phyloP scores from a whole-genome alignment of 2,888 invertebrate species.

The Zhuqinia jingwanae region DNA sequence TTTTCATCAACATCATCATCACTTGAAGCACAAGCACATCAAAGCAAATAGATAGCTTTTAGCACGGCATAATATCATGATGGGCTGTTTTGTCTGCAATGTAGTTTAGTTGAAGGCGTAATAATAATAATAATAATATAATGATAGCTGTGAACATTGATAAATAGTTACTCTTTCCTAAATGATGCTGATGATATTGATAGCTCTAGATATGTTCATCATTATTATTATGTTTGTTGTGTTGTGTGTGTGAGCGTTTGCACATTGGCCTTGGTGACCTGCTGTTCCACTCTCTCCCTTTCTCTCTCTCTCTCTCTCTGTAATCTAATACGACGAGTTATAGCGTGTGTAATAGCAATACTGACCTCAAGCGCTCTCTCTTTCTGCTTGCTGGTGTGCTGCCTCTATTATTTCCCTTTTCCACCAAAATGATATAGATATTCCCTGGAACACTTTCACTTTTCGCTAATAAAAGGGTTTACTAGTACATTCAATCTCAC shows the following conservation, averaged over 20 bases:
- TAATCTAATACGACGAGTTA: slow-evolving; percentile 41
- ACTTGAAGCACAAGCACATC: neutral
- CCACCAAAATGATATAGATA: neutral
- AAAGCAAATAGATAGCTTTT: neutral
- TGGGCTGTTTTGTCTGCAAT: too few relatives aligned
- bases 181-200: neutral
- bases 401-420: neutral
- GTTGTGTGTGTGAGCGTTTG: neutral
- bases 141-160: slow-evolving; percentile 11
- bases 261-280: slow-evolving; percentile 53
- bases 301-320: neutral
- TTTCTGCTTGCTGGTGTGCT: slow-evolving; percentile 23
- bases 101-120: neutral
- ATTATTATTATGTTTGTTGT: neutral
- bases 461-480: slow-evolving; percentile 12
- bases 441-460: slow-evolving; percentile 37
- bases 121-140: too few relatives aligned
- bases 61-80: neutral
- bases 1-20: slow-evolving; percentile 3
- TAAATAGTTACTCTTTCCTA: slow-evolving; percentile 39
- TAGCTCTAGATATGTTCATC: neutral
- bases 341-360: slow-evolving; percentile 45
- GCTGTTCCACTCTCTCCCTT: slow-evolving; percentile 20
- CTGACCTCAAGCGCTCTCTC: slow-evolving; percentile 42
- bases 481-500: neutral